Evolutionary conservation across 1,140 invertebrate genomes (phyloP).

Genomic region (Cecropterus lyciades): DNA sequence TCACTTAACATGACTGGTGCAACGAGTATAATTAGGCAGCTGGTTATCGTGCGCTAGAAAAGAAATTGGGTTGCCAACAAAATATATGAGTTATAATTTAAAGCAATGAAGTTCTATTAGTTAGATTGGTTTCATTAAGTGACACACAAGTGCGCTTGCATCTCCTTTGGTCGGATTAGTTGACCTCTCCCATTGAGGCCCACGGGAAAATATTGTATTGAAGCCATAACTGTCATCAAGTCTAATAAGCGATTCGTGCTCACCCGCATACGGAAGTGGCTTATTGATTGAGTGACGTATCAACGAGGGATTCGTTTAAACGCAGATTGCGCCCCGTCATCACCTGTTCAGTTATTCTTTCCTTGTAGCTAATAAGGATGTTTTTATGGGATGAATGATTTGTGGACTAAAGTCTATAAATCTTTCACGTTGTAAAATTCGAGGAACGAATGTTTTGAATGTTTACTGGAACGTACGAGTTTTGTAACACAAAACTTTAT

Average conservation of each 20-base stretch:
- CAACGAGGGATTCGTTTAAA: constrained; percentile 55
- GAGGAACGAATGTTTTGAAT: no score
- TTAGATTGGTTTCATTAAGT: constrained; percentile 74
- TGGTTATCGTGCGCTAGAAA: constrained; percentile 9
- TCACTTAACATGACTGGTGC: not conserved
- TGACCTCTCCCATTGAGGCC: constrained; percentile 70
- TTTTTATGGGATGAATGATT: constrained; percentile 6
- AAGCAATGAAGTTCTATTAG: constrained; percentile 70
- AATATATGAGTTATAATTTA: constrained; percentile 42
- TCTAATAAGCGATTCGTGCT: constrained; percentile 66
- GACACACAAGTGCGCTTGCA: constrained; percentile 45
- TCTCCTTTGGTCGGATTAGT: constrained; percentile 68
- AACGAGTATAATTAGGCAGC: not conserved
- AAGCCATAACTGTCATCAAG: constrained; percentile 73
- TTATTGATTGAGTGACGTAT: constrained; percentile 72
- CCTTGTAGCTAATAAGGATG: constrained; percentile 17
- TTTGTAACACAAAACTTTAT: no score
- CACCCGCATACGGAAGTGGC: constrained; percentile 77
- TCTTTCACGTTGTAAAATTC: no score
- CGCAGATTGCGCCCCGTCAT: constrained; percentile 56
- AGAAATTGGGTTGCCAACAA: constrained; percentile 28
- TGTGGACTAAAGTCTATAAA: not conserved
- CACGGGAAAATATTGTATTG: constrained; percentile 71
- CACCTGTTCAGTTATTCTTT: constrained; percentile 45
- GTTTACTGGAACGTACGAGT: no score